Base-by-base conservation (phyloP, 2,797 vertebrate genomes). In the Carapus acus region DNA sequence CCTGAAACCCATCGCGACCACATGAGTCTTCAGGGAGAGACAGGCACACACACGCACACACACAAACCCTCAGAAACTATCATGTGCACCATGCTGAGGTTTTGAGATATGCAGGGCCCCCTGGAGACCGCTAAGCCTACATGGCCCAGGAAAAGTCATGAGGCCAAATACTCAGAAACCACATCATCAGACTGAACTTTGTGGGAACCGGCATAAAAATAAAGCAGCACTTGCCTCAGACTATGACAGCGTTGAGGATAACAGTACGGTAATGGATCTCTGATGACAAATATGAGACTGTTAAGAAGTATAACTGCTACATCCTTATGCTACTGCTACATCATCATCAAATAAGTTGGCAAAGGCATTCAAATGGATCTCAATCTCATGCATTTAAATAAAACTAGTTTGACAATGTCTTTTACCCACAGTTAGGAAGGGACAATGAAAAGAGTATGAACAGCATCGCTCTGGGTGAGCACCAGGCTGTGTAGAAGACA, bases 91-190 rank as follows among this genome's bases (percentile, higher is more conserved):
- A 67, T 7, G 49, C 54, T 67, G 80, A 81, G 76, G 80, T 78
- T n/a, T 68, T 75, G 58, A 81, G 33, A 69, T 54, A 62, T 74
- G 73, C 77, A 77, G 73, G 78, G 78, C 77, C 80, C 77, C 44
- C 48, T 58, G 48, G 49, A 67, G 64, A 70, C 71, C 74, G 65
- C 52, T 40, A 44, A 42, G 43, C 33, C 52, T 69, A 36, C 29
- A 54, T 34, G 17, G 14, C 34, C 22, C 22, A 40, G 31, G 19
- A 14, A 33, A 60, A 52, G 52, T 54, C 54, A 79, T 41, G 57
- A 68, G 46, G 36, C 57, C 33, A 41, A 51, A 43, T 27, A 65
- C 66, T 55, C 49, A 66, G 39, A 82, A 85, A 84, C 84, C 83
- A 82, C 83, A 81, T 42, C 20, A 49, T 46, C 69, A 59, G 45